These are phyloP conservation scores for Coendou prehensilis DNA, from an alignment of 2,797 vertebrate genomes.

Conservation along the genomic window DNA sequence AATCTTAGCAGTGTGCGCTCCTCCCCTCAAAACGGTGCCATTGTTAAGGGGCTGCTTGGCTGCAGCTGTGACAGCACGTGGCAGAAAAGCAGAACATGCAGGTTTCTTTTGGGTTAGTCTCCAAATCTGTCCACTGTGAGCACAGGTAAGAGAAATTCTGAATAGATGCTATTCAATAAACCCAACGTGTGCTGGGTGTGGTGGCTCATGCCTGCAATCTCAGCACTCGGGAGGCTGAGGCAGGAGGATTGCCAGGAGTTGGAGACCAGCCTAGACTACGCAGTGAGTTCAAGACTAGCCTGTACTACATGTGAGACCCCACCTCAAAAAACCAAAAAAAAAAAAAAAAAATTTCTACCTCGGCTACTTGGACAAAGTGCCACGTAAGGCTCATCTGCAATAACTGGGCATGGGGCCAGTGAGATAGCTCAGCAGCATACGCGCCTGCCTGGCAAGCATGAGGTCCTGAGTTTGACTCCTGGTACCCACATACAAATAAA, in stretches of 20 bases:
- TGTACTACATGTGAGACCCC: background rate
- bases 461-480: too few species aligned
- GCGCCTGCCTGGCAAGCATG: too few species aligned
- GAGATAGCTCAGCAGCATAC: too few species aligned
- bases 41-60: background rate
- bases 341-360: background rate
- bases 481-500: too few species aligned
- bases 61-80: background rate
- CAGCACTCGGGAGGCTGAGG: background rate
- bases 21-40: background rate
- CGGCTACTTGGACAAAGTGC: background rate
- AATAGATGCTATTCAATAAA: background rate
- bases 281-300: background rate
- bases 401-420: background rate
- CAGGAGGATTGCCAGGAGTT: background rate
- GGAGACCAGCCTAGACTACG: background rate
- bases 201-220: background rate
- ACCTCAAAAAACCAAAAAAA: background rate
- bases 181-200: background rate
- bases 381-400: background rate
- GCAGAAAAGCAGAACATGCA: background rate
- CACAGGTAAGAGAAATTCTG: background rate
- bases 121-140: background rate
- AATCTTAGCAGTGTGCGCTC: background rate
- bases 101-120: background rate